Evolutionary conservation across 37 sponge, comb jelly and placozoan species (phyloP).

Genomic region (Corticium candelabrum): DNA sequence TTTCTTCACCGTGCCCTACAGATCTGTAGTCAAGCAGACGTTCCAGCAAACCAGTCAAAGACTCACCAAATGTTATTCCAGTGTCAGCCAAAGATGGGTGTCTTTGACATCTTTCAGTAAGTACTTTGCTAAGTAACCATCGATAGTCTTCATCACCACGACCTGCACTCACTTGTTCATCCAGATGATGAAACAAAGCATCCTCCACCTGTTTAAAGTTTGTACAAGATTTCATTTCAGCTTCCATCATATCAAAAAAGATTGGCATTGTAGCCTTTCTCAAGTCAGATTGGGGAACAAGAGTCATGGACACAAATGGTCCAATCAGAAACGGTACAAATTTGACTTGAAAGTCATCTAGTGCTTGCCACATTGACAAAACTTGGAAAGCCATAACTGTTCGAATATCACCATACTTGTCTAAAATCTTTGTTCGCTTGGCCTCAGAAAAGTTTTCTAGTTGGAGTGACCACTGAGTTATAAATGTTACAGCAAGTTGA

Average conservation of each 20-base stretch:
- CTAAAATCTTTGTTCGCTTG: not conserved
- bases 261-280: slow-evolving; percentile 21
- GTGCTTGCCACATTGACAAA: slow-evolving; percentile 3
- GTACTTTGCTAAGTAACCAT: slow-evolving; percentile 15
- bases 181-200: slow-evolving; percentile 18
- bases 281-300: slow-evolving; percentile 8
- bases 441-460: not conserved
- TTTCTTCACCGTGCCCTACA: slow-evolving; percentile 36
- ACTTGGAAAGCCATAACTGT: slow-evolving; percentile 17
- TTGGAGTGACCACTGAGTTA: not conserved
- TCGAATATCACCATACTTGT: slow-evolving; percentile 17
- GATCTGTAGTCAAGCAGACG: slow-evolving; percentile 60
- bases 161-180: slow-evolving; percentile 16
- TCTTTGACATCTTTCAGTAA: not conserved
- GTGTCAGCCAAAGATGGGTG: not conserved
- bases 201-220: slow-evolving; percentile 9
- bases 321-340: not conserved
- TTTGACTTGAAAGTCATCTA: slow-evolving; percentile 3
- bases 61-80: slow-evolving; percentile 25
- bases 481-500: not conserved
- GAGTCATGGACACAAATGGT: not conserved
- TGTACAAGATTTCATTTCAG: not conserved
- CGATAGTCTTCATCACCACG: slow-evolving; percentile 21
- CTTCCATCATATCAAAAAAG: slow-evolving; percentile 28
- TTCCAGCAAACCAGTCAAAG: slow-evolving; percentile 49